Evolutionary conservation across 2,888 invertebrate genomes (phyloP).

Genomic region (Pogonocherus hispidulus): DNA sequence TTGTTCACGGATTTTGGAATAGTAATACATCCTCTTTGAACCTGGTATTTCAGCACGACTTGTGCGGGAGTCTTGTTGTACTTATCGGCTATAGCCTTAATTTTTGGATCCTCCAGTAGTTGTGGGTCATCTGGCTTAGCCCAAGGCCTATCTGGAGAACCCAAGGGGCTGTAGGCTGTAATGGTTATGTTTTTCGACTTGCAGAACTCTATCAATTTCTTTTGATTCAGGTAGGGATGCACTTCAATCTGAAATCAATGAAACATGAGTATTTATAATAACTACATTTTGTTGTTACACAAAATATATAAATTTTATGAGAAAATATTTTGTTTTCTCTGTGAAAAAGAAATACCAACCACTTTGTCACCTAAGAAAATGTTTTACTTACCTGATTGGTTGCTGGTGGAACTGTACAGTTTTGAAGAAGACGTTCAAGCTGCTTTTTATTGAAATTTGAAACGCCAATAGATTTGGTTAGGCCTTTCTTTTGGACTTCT

Average conservation of each 20-base stretch:
- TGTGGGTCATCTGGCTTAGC: conserved; percentile 81
- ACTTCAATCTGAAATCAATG: conserved; percentile 77
- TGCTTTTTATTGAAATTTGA: conserved; percentile 85
- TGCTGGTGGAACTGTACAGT: conserved; percentile 74
- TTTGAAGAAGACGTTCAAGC: conserved; percentile 74
- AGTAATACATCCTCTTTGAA: conserved; percentile 80
- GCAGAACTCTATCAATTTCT: conserved; percentile 78
- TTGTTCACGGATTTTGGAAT: conserved; percentile 88
- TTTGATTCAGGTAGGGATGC: conserved; percentile 85
- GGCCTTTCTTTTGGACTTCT: conserved; percentile 73
- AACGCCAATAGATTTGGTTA: conserved; percentile 79
- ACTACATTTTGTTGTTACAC: no score
- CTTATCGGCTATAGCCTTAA: conserved; percentile 75
- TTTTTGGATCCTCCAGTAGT: conserved; percentile 81
- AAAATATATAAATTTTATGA: no score
- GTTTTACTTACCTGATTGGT: conserved; percentile 71
- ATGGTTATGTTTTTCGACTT: conserved; percentile 76
- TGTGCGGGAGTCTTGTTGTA: conserved; percentile 80
- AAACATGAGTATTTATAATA: no score
- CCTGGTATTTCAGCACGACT: conserved; percentile 75
- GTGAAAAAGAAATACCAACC: no score
- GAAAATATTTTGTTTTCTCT: no score
- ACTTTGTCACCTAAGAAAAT: no score
- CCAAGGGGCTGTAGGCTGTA: conserved; percentile 88
- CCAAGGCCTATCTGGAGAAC: conserved; percentile 89